Percentiles rank a stretch among this genome's conserved stretches.
Conservation (phyloP, 2,113 vertebrate species). For the Meles meles region DNA sequence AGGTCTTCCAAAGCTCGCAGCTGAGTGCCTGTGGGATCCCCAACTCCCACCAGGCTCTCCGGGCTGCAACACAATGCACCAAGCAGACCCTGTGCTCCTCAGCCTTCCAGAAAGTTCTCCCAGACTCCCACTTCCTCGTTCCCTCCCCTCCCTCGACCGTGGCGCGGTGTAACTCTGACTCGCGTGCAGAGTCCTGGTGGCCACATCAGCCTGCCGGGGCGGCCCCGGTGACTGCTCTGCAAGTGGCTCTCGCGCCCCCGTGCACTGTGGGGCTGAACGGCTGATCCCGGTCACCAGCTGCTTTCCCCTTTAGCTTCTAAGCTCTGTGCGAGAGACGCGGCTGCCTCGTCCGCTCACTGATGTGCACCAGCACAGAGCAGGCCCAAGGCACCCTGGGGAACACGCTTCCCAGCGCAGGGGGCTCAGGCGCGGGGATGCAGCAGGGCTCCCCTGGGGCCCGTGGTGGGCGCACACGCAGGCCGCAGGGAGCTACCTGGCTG, state of each 20-base stretch:
- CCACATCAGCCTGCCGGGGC: not conserved
- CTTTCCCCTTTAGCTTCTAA: not conserved
- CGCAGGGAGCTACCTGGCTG: not conserved
- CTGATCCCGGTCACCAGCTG: too few relatives aligned
- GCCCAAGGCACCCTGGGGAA: too few relatives aligned
- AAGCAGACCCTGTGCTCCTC: not conserved
- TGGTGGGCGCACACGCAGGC: not conserved
- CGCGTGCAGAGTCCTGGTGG: not conserved
- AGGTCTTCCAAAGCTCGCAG: not conserved
- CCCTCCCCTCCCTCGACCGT: not conserved
- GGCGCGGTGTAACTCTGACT: fast-evolving
- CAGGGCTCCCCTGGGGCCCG: not conserved
- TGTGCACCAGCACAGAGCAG: not conserved
- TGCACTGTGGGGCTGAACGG: fast-evolving
- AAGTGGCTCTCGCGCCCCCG: fast-evolving
- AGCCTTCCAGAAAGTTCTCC: not conserved
- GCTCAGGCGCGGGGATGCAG: too few relatives aligned
- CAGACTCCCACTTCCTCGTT: fast-evolving
- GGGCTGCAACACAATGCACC: not conserved
- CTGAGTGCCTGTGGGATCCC: not conserved
- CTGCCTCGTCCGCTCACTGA: fast-evolving
- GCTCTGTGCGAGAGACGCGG: not conserved
- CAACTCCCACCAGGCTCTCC: not conserved
- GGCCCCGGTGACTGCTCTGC: too few relatives aligned
- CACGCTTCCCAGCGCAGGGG: not conserved